Evolutionary conservation across 2,888 invertebrate genomes (phyloP), one percentile per base, ranked within the genome.

Genomic region (Geophilus truncorum): DNA sequence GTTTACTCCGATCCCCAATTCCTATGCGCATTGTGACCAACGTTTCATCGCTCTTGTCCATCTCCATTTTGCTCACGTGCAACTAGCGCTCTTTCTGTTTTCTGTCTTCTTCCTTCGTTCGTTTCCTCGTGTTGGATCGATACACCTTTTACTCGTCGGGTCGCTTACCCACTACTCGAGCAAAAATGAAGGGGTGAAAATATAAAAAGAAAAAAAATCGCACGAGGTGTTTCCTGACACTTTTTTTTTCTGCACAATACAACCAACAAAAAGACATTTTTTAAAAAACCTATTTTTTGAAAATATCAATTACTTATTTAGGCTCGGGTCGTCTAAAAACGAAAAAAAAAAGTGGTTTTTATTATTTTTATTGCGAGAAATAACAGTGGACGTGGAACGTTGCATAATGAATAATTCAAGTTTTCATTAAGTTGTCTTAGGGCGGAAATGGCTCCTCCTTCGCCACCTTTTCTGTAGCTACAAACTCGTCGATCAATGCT

Each of bases 131-230:
- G 28, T 18, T 28, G 70, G 70, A 70, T 70, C 70, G 70, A 70
- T 70, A 70, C 70, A 70, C 70, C 70, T 70, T 70, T 70, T 70
- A 70, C 70, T 70, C 70, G 70, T 70, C 70, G 70, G 51, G 70
- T 70, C 70, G 70, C 70, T 70, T 70, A 70, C 70, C 70, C 70
- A 25, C 70, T 70, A n/a, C 70, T 28, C 25, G 70, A 70, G 70
- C 70, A 70, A 70, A 70, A 70, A 70, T 70, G 28, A 70, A 70
- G 28, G 70, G 70, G 15, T 28, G 28, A 70, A 70, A 70, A 70
- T 4, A 0, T 7, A 25, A 25, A 70, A 70, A 25, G 28, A 70
- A 28, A 28, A 32, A n/a, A n/a, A 32, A 32, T 6, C 15, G 18
- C 12, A 45, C 45, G 45, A 12, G 45, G 45, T 45, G n/a, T 45